A percentile compares a stretch with the other conserved stretches of the same genome.
These are phyloP conservation scores for Sebastes hopkinsi DNA, from an alignment of 2,797 vertebrate species.

Conservation along the genomic window DNA sequence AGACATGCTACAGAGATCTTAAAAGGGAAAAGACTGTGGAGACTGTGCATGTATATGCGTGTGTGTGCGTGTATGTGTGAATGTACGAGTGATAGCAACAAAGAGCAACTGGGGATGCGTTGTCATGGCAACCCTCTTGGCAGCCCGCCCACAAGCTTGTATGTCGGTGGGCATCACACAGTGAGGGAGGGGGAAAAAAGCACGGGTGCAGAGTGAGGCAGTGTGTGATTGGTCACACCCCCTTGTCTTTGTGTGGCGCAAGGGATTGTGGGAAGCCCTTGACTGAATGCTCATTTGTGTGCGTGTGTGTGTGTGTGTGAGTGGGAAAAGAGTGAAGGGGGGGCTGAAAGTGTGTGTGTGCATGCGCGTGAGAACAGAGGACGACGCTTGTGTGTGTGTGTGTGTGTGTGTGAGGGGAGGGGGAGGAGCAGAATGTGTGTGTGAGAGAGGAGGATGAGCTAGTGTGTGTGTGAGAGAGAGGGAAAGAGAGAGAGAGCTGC, in stretches of 20 bases:
- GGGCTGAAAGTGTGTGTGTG: neutral
- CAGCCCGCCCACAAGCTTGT: conserved; percentile 86
- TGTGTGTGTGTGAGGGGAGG: neutral
- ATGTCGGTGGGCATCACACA: conserved; percentile 87
- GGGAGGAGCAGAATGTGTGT: conserved; percentile 23
- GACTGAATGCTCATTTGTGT: conserved; percentile 90
- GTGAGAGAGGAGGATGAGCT: conserved; percentile 23
- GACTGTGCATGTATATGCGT: neutral
- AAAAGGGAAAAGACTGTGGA: neutral
- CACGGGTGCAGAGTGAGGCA: conserved; percentile 82
- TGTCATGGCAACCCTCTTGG: conserved; percentile 88
- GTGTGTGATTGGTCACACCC: conserved; percentile 96
- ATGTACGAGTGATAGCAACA: conserved; percentile 23
- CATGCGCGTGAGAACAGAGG: neutral
- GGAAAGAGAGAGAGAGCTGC: conserved; percentile 14
- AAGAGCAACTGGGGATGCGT: conserved; percentile 86
- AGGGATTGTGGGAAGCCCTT: conserved; percentile 91
- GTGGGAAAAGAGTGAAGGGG: neutral
- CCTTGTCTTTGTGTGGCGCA: conserved; percentile 93
- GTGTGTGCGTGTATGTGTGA: neutral
- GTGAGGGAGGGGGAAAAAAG: conserved; percentile 78
- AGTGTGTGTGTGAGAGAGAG: conserved; percentile 27
- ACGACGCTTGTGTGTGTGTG: too few relatives aligned
- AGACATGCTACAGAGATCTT: conserved; percentile 17
- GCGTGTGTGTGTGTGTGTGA: conserved; percentile 46